Evolutionary conservation across 2,113 vertebrate species (phyloP), one percentile per base, ranked within the genome.

Genomic region (Ptyas mucosa): DNA sequence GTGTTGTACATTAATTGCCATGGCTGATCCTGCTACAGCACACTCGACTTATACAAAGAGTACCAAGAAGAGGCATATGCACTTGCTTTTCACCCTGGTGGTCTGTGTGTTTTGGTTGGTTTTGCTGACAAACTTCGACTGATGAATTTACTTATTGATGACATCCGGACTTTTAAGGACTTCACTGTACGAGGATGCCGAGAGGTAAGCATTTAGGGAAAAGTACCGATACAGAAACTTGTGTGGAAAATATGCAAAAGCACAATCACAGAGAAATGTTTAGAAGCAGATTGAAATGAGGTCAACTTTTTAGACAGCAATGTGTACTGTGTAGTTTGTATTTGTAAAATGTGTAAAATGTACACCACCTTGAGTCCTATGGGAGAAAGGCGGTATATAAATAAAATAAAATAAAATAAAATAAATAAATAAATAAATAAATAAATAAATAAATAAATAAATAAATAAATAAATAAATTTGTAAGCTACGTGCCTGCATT

Each of bases 81-180:
- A 1, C 92, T 99, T 81, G 98, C 99, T 85, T 97, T 99, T 92
- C 99, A 99, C 88, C 99, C 99, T n/a, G 98, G 97, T 2, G 99
- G 99, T 21, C 97, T 99, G 92, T 99, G 97, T 92, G 94, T 99
- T 90, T 97, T 99, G 91, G 98, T 98, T 94, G 99, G 99, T 15
- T 99, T 99, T 96, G 97, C 98, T 87, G 98, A 99, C 97, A 99
- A 99, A 95, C 98, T 99, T 2, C 97, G 98, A 49, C 97, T 99
- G 90, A 98, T 99, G 98, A 99, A 98, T 93, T 97, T 99, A 20
- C 97, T 99, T 6, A 98, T 99, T 21, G 98, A 99, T 87, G 99
- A 99, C 95, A 98, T 99, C 93, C 96, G 97, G 49, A 89, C 97
- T 91, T 98, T 98, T 96, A 99, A 98, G 96, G 98, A 99, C 94